Evolutionary conservation across 2,113 vertebrate species (phyloP).

Genomic region (Hystrix cristata): DNA sequence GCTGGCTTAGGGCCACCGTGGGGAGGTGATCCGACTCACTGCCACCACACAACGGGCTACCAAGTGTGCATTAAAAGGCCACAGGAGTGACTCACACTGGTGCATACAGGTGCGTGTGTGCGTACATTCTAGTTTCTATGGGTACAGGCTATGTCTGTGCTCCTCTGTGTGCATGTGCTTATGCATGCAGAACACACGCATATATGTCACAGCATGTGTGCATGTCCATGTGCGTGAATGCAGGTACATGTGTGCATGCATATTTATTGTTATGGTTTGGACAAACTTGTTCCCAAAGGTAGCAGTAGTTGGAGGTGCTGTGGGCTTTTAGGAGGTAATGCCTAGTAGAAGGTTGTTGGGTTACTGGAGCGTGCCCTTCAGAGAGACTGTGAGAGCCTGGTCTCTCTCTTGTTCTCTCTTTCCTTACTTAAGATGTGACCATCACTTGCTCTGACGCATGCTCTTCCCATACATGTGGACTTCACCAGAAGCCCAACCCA

Average conservation of each 20-base stretch:
- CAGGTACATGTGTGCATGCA: accelerated
- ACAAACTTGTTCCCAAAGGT: not conserved
- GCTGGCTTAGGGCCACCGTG: not conserved
- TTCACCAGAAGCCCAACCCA: not conserved
- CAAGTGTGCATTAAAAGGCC: not conserved
- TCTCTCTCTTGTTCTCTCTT: not conserved
- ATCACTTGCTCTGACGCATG: not conserved
- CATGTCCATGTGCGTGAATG: too few species aligned
- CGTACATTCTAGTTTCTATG: not conserved
- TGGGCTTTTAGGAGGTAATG: not conserved
- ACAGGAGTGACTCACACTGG: not conserved
- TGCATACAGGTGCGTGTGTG: accelerated
- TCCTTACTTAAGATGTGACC: not conserved
- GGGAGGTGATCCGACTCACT: not conserved
- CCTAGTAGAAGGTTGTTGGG: too few species aligned
- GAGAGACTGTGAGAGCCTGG: not conserved
- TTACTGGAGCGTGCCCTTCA: not conserved
- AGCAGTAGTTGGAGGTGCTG: not conserved
- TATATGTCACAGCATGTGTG: not conserved
- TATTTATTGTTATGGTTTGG: not conserved
- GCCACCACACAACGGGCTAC: not conserved
- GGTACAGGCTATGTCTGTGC: not conserved
- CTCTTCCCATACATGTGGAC: too few species aligned
- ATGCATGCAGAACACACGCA: not conserved
- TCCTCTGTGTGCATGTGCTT: not conserved